Evolutionary conservation across 1,140 invertebrate species (phyloP).

Genomic region (Eupristina koningsbergeri): DNA sequence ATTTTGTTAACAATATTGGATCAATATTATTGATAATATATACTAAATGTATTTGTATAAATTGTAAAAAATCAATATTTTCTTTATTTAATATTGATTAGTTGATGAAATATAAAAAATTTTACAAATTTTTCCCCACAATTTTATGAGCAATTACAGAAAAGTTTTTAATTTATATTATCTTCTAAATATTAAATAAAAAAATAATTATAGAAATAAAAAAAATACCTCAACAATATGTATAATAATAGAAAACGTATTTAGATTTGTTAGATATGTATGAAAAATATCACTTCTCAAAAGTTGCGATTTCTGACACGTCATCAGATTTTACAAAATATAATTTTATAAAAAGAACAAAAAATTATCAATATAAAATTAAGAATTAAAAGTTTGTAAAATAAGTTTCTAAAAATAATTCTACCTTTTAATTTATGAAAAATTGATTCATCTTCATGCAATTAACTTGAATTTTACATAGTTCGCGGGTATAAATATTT

Average conservation of each 20-base stretch:
- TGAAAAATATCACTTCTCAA: background rate
- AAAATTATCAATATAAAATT: background rate
- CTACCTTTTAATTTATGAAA: background rate
- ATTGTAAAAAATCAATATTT: too few species aligned
- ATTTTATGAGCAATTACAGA: too few species aligned
- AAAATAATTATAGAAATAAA: background rate
- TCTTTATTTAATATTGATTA: too few species aligned
- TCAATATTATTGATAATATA: too few species aligned
- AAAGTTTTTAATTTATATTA: background rate
- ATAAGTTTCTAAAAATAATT: background rate
- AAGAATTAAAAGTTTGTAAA: background rate
- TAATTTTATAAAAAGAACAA: background rate
- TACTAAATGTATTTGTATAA: too few species aligned
- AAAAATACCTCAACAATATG: too few species aligned
- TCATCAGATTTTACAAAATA: background rate
- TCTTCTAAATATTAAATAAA: background rate
- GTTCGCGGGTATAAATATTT: background rate
- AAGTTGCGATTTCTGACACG: background rate
- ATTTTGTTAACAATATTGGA: too few species aligned
- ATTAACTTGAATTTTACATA: background rate
- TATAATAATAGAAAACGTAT: too few species aligned
- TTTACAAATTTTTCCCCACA: too few species aligned
- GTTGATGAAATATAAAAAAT: too few species aligned
- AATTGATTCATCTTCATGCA: background rate
- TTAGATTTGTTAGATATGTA: background rate